Percentiles rank a stretch among this genome's conserved stretches.
Conservation (phyloP, 2,888 invertebrate genomes). For the Cataglyphis livida region DNA sequence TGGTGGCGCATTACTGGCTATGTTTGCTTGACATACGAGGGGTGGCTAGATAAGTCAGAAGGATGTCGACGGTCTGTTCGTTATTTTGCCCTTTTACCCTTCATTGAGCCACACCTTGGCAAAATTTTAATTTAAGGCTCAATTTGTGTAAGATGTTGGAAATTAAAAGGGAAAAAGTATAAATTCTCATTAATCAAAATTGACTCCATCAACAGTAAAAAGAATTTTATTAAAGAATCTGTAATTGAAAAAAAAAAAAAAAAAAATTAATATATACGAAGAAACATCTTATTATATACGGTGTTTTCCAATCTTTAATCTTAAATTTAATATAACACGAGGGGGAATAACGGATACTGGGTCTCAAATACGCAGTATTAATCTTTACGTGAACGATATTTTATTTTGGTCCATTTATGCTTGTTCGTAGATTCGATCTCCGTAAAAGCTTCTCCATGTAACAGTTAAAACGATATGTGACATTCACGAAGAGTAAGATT, state of each 20-base stretch:
- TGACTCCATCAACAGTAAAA: background rate
- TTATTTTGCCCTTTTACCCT: background rate
- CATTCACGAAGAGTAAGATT: background rate
- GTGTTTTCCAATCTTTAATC: background rate
- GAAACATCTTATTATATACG: background rate
- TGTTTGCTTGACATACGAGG: background rate
- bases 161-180: background rate
- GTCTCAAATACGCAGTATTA: background rate
- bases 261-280: background rate
- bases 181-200: background rate
- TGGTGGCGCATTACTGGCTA: slow-evolving; percentile 8
- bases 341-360: background rate
- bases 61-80: background rate
- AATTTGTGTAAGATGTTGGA: background rate
- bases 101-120: background rate
- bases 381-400: background rate
- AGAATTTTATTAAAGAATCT: background rate
- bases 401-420: slow-evolving; percentile 13
- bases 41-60: slow-evolving; percentile 10
- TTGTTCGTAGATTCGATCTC: background rate
- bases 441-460: slow-evolving; percentile 51
- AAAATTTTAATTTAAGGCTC: background rate
- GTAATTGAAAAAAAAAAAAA: background rate
- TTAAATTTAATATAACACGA: slow-evolving; percentile 16
- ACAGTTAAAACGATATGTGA: background rate